phyloP scores from a whole-genome alignment of 2,888 invertebrate species.

The Scrobipalpa costella region DNA sequence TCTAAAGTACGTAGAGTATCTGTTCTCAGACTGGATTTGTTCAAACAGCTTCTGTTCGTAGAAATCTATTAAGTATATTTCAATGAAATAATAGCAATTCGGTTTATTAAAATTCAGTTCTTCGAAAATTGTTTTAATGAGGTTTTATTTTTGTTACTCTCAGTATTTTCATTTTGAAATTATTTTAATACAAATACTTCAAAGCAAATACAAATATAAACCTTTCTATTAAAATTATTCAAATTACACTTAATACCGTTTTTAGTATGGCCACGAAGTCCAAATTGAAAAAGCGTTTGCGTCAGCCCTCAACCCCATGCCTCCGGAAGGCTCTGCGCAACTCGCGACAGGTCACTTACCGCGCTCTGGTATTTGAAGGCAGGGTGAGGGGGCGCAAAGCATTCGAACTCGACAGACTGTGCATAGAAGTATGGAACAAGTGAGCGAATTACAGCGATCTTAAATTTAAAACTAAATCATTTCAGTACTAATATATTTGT shows the following conservation, averaged over 20 bases:
- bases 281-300: too few species aligned
- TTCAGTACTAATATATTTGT: too few species aligned
- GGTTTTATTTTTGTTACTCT: too few species aligned
- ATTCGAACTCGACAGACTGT: constrained; percentile 69
- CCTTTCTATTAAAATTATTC: too few species aligned
- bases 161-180: too few species aligned
- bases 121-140: not conserved
- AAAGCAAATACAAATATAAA: too few species aligned
- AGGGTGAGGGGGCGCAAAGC: constrained; percentile 48
- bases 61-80: not conserved
- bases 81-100: not conserved
- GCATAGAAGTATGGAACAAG: constrained; percentile 39
- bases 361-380: constrained; percentile 38
- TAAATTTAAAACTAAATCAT: too few species aligned
- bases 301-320: not conserved
- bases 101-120: not conserved
- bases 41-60: not conserved
- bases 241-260: too few species aligned
- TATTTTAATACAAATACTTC: not conserved
- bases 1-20: constrained; percentile 39
- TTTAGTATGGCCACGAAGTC: too few species aligned
- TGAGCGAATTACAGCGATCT: constrained; percentile 29
- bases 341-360: constrained; percentile 16
- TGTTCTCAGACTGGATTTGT: not conserved
- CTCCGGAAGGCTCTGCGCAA: not conserved